Evolutionary conservation across 2,797 vertebrate species (phyloP).

Genomic region (Chanos chanos): DNA sequence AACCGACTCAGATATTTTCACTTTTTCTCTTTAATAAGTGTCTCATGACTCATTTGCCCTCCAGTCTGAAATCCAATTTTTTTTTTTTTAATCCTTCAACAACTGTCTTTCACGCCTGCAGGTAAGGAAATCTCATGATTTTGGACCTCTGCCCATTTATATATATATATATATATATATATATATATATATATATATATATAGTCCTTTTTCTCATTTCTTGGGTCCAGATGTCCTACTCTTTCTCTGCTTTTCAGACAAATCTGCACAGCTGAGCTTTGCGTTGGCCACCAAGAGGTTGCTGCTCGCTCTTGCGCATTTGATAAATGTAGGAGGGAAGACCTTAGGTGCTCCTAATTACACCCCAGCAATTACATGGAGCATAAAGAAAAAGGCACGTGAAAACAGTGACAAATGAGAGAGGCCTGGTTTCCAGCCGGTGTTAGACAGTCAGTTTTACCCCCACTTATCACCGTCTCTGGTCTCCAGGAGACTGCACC

Average conservation of each 20-base stretch:
- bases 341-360: constrained; percentile 4
- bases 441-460: too few species aligned
- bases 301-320: background rate
- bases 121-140: background rate
- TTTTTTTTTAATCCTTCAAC: background rate
- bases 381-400: background rate
- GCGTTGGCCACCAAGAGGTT: background rate
- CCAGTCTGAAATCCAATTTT: background rate
- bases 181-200: too few species aligned
- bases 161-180: constrained; percentile 4
- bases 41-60: background rate
- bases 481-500: too few species aligned
- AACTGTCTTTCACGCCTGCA: background rate
- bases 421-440: too few species aligned
- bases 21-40: background rate
- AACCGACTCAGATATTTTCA: background rate
- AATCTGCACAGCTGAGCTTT: background rate
- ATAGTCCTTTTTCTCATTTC: too few species aligned
- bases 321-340: constrained; percentile 19
- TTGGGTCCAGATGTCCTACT: too few species aligned
- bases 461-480: too few species aligned
- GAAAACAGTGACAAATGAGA: background rate
- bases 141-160: background rate
- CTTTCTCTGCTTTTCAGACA: constrained; percentile 2
- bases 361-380: constrained; percentile 1